phyloP scores from a whole-genome alignment of 2,888 invertebrate genomes.

The Linyphia triangularis region DNA sequence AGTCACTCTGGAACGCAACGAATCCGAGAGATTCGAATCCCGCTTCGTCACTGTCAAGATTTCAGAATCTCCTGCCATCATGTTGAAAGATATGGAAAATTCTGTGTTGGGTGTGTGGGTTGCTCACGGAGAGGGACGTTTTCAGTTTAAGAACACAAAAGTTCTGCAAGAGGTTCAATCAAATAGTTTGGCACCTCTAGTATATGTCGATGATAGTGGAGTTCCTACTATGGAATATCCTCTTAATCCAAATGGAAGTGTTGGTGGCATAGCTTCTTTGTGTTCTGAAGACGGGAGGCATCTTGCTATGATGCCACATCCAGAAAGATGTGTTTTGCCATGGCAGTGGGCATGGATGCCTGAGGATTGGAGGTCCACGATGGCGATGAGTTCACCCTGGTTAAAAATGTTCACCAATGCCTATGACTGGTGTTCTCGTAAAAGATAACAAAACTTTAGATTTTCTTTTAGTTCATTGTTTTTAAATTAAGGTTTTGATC shows the following conservation, averaged over 20 bases:
- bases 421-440: slow-evolving; percentile 78
- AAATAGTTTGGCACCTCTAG: slow-evolving; percentile 86
- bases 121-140: slow-evolving; percentile 94
- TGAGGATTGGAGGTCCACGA: slow-evolving; percentile 75
- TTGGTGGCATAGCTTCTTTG: slow-evolving; percentile 91
- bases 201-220: slow-evolving; percentile 90
- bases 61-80: slow-evolving; percentile 86
- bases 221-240: slow-evolving; percentile 86
- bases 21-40: slow-evolving; percentile 92
- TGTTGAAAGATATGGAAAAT: slow-evolving; percentile 93
- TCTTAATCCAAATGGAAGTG: slow-evolving; percentile 95
- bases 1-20: slow-evolving; percentile 89
- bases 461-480: too few species aligned
- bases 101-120: slow-evolving; percentile 97
- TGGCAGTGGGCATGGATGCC: slow-evolving; percentile 93
- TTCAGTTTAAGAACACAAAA: slow-evolving; percentile 63
- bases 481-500: too few species aligned
- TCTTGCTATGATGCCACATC: slow-evolving; percentile 99
- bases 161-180: slow-evolving; percentile 78
- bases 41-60: slow-evolving; percentile 89
- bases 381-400: slow-evolving; percentile 89
- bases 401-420: slow-evolving; percentile 94
- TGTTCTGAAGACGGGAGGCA: slow-evolving; percentile 95
- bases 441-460: neutral
- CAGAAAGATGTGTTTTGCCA: slow-evolving; percentile 92